Evolutionary conservation across 2,888 invertebrate species (phyloP), one percentile per base, ranked within the genome.

Genomic region (Ectemnius continuus): DNA sequence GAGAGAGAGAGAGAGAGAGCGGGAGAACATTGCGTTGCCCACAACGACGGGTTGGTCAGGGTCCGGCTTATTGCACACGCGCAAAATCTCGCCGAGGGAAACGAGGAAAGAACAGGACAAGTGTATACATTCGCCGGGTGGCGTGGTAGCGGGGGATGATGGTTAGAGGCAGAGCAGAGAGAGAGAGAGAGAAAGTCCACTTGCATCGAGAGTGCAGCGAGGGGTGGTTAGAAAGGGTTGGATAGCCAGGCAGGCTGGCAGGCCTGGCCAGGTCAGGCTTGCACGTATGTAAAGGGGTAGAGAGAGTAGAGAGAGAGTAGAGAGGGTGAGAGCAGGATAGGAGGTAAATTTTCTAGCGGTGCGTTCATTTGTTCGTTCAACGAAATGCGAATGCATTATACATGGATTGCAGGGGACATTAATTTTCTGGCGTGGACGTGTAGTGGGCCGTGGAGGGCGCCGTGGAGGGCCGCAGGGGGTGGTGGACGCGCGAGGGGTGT

Each of bases 401-500:
- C 90, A 91, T 90, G 90, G 89, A 91, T 91, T 91, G 90, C 89
- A 90, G 90, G 90, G 90, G 91, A 90, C 89, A 90, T 90, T 90
- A 90, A 90, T 90, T 90, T 91, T 89, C 89, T 90, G 90, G 79
- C 88, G 87, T 85, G 87, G 90, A 90, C 90, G 89, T 90, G 88
- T 87, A 89, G 89, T 89, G 87, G 84, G 84, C 83, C 83, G 81
- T 84, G 81, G 80, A 67, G 72, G 80, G 75, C 72, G 75, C 72
- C 67, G 78, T 71, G 52, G 47, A 52, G 52, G 52, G 14, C 16
- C 16, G 52, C 16, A 11, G 36, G 36, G 36, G 13, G 52, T 13
- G 52, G 52, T 14, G 14, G 52, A 52, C n/a, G 11, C 4, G 28
- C 36, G 36, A 36, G 36, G 36, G 36, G 36, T 36, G 52, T 52